Conservation (phyloP, 1,140 invertebrate species). For the Brachionus sp. region DNA sequence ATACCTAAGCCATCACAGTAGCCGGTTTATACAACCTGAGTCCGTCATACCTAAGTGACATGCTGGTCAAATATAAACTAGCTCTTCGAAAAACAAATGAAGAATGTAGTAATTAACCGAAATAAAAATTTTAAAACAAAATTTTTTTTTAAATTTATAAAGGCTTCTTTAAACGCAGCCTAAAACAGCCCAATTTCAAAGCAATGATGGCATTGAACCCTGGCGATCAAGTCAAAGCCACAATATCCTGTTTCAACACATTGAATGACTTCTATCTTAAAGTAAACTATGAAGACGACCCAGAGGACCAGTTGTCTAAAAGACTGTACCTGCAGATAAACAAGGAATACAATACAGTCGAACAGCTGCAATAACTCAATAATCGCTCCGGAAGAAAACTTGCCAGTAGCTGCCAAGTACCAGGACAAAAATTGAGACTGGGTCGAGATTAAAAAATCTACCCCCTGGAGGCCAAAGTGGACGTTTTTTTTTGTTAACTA, state of each 20-base stretch:
- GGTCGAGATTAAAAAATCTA: background rate
- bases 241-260: background rate
- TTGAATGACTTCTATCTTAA: background rate
- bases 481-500: slow-evolving; percentile 17
- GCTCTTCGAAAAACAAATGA: background rate
- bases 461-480: background rate
- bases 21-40: background rate
- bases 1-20: background rate
- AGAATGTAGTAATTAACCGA: background rate
- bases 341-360: background rate
- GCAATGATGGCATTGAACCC: background rate
- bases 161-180: background rate
- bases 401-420: background rate
- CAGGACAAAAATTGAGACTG: slow-evolving; percentile 6
- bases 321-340: background rate
- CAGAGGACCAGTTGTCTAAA: background rate
- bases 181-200: background rate
- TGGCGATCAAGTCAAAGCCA: background rate
- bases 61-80: background rate
- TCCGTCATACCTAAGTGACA: background rate
- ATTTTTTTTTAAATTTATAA: background rate
- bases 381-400: background rate
- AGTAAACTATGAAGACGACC: background rate
- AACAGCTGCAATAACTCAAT: background rate
- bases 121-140: background rate